A percentile compares a stretch with the other conserved stretches of the same genome.
Conservation (phyloP, 1,140 invertebrate genomes). For the Papilio aristodemus region DNA sequence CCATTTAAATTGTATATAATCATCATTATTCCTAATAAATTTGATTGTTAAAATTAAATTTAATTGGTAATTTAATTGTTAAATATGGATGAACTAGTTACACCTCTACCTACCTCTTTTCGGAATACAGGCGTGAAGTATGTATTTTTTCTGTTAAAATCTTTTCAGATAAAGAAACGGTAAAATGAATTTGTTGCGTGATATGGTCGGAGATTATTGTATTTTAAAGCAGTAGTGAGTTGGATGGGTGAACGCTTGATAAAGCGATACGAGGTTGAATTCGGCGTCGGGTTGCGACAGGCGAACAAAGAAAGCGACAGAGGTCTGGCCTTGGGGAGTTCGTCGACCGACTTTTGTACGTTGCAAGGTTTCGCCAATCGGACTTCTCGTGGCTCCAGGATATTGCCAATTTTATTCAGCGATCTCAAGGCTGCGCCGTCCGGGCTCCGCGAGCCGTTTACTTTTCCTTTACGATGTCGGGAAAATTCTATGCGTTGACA, state of each 20-base stretch:
- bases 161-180: conserved; percentile 4
- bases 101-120: too few species aligned
- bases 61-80: too few species aligned
- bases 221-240: conserved; percentile 56
- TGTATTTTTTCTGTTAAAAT: too few species aligned
- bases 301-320: conserved; percentile 76
- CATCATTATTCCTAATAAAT: background rate
- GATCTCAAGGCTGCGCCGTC: conserved; percentile 70
- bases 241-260: conserved; percentile 71
- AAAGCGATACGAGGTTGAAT: conserved; percentile 67
- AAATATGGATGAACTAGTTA: too few species aligned
- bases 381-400: conserved; percentile 76
- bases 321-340: conserved; percentile 72
- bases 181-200: conserved; percentile 19
- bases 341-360: conserved; percentile 77
- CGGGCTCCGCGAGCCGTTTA: conserved; percentile 62
- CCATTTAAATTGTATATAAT: background rate
- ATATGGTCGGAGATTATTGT: conserved; percentile 42
- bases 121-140: too few species aligned
- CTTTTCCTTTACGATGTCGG: conserved; percentile 55
- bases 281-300: conserved; percentile 66
- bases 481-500: conserved; percentile 38
- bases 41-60: too few species aligned
- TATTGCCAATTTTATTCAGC: conserved; percentile 76
- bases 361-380: conserved; percentile 79